A percentile compares a stretch with the other conserved stretches of the same genome.
phyloP scores from a whole-genome alignment of 2,888 invertebrate genomes.

The Sipha maydis region DNA sequence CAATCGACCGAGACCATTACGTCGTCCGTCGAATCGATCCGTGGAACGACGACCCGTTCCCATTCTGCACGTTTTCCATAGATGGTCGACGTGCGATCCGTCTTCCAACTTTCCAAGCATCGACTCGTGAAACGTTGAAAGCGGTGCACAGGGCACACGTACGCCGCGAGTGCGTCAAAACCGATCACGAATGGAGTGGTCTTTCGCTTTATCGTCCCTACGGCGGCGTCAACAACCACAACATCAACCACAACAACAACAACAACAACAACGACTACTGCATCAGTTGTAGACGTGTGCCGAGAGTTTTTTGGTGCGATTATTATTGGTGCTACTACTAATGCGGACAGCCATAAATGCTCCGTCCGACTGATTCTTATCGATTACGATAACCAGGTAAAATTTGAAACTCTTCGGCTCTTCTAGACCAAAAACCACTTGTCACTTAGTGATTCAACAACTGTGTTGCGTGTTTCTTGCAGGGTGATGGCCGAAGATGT shows the following conservation, averaged over 20 bases:
- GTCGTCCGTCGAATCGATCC: neutral
- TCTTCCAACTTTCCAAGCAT: neutral
- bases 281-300: neutral
- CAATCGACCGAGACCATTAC: neutral
- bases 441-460: neutral
- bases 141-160: neutral
- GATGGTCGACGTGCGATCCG: neutral
- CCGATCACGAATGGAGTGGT: neutral
- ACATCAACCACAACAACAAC: neutral
- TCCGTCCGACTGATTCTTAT: neutral
- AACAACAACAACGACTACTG: neutral
- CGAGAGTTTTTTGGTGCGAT: neutral
- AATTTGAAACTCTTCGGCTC: neutral
- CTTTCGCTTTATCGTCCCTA: neutral
- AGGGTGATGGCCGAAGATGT: conserved; percentile 59
- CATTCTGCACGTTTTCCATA: neutral
- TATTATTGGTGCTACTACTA: neutral
- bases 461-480: neutral
- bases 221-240: neutral
- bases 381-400: conserved; percentile 29
- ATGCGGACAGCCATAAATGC: neutral
- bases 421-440: neutral
- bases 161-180: neutral
- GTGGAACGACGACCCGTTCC: neutral
- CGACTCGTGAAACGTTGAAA: neutral